These are phyloP conservation scores for Calosoma granatense DNA, from an alignment of 1,140 invertebrate species.

Conservation along the genomic window DNA sequence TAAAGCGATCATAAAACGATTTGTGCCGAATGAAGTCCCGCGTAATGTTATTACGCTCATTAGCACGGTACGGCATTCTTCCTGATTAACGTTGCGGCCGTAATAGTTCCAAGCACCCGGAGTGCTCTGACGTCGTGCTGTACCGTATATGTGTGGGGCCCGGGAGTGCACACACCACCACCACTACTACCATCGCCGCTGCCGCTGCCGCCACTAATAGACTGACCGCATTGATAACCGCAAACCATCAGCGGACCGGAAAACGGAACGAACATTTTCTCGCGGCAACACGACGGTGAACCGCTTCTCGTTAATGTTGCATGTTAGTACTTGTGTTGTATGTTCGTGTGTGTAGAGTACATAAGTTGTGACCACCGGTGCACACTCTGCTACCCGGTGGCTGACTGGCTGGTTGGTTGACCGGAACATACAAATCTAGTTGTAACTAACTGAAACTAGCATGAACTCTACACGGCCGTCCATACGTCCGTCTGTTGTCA, in stretches of 20 bases:
- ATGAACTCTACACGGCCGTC: no score
- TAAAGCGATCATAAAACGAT: conserved; percentile 6
- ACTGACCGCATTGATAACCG: conserved; percentile 8
- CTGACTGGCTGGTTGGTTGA: neutral
- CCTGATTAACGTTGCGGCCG: conserved; percentile 1
- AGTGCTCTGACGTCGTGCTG: neutral
- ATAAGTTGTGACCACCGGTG: neutral
- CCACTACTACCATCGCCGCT: neutral
- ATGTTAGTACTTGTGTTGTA: neutral
- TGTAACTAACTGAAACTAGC: neutral
- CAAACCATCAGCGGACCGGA: conserved; percentile 5
- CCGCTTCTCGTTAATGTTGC: neutral
- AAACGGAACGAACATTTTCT: conserved; percentile 9
- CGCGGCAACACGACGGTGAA: neutral
- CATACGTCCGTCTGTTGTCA: no score
- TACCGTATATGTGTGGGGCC: no score
- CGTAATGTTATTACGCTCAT: conserved; percentile 5
- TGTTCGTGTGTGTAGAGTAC: neutral
- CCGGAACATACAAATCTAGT: neutral
- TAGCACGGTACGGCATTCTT: neutral
- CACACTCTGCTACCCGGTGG: neutral
- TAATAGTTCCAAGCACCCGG: neutral
- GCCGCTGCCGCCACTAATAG: conserved; percentile 2
- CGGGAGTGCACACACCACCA: neutral
- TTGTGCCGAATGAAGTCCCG: neutral